These are phyloP conservation scores for Ctenicera cuprea DNA, from an alignment of 2,888 invertebrate species.

Conservation along the genomic window DNA sequence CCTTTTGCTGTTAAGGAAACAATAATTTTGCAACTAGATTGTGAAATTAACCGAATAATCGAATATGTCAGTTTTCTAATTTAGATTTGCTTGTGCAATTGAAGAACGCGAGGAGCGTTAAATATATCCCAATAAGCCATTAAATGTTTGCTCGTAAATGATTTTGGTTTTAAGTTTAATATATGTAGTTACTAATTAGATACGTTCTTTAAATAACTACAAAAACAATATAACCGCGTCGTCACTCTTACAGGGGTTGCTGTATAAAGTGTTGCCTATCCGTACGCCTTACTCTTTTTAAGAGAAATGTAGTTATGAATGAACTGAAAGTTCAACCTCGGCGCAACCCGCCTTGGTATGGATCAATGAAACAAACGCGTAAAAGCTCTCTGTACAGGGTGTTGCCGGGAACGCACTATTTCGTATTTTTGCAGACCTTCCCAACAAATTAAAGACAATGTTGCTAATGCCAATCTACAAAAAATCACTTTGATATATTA, in stretches of 20 bases:
- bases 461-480: too few relatives aligned
- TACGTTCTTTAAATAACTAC: neutral
- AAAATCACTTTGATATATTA: too few relatives aligned
- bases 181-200: too few relatives aligned
- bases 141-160: neutral
- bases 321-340: conserved; percentile 35
- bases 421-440: neutral
- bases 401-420: conserved; percentile 5
- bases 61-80: conserved; percentile 19
- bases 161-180: too few relatives aligned
- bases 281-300: conserved; percentile 7
- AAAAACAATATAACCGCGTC: neutral
- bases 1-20: conserved; percentile 6
- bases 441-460: neutral
- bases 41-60: conserved; percentile 39
- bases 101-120: neutral
- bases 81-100: conserved; percentile 2
- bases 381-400: conserved; percentile 24
- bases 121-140: neutral
- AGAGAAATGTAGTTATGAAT: conserved; percentile 28
- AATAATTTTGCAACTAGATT: conserved; percentile 15
- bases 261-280: conserved; percentile 20
- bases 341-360: conserved; percentile 21
- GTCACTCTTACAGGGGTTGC: neutral
- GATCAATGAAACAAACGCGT: conserved; percentile 36